Base-by-base conservation (phyloP, 2,888 invertebrate species). In the Ectemnius cavifrons region DNA sequence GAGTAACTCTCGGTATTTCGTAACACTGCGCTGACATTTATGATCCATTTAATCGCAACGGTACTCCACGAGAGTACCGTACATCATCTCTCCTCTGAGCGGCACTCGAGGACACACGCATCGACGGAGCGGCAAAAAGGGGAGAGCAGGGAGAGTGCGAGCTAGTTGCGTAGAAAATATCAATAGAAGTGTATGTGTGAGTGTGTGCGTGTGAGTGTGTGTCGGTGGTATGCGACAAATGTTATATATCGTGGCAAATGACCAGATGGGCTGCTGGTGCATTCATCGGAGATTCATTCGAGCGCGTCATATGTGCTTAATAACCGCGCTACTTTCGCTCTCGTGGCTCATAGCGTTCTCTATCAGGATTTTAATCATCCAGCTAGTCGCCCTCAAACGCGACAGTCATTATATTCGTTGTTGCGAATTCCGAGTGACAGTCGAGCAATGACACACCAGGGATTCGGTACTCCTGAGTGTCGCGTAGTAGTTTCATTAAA, bases 271-370 rank as follows among this genome's bases (percentile, higher is more conserved):
- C 5, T 11, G 37, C 28, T 27, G 28, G 47, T 3, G 47, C 23
- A 63, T 63, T 20, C 63, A 28, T 47, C 63, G 46, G 27, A 27
- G n/a, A 63, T 52, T n/a, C 52, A 63, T 63, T 13, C 47, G 27
- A 49, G 23, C 6, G 28, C n/a, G 23, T 63, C 63, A 63, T 47
- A 23, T 23, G 27, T 52, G 27, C n/a, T 27, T 49, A 14, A 52
- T 16, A 52, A 63, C 14, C 8, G 20, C n/a, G 23, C 46, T 27
- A 63, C 28, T 18, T 52, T 23, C 28, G 14, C 5, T 28, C 14
- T 28, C 14, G 14, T 52, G 6, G 4, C 6, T 4, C n/a, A 8
- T 49, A 13, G 18, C 47, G 14, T 37, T 37, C 37, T 11, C 8
- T 37, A 37, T 18, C 45, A 18, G n/a, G 0, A 2, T 62, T 62